A percentile compares a stretch with the other conserved stretches of the same genome.
These are phyloP conservation scores for Heliocidaris tuberculata DNA, from an alignment of 35 echinoderm and acorn worm genomes.

Conservation along the genomic window DNA sequence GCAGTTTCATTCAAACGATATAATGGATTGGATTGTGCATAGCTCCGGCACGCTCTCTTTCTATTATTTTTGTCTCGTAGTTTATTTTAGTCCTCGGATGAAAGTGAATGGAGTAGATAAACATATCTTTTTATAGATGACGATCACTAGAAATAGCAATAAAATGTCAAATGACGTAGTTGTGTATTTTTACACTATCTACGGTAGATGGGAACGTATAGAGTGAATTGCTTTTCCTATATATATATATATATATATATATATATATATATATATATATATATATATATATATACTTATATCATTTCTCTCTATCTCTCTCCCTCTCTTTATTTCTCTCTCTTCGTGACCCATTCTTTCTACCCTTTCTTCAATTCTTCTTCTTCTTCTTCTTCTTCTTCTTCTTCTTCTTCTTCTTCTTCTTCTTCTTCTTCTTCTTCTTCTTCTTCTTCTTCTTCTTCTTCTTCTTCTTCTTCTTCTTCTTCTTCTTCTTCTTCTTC, in stretches of 20 bases:
- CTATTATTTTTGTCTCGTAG: neutral
- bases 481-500: too few relatives aligned
- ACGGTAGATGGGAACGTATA: neutral
- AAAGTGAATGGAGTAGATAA: neutral
- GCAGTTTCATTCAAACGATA: neutral
- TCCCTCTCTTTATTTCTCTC: neutral
- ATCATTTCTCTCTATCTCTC: neutral
- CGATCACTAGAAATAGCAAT: neutral
- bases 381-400: too few relatives aligned
- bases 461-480: too few relatives aligned
- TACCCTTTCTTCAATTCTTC: too few relatives aligned
- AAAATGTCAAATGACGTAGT: neutral
- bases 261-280: too few relatives aligned
- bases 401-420: too few relatives aligned
- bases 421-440: too few relatives aligned
- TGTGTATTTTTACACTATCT: neutral
- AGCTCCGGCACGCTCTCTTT: neutral
- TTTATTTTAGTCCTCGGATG: neutral
- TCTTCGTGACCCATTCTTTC: neutral
- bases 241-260: too few relatives aligned
- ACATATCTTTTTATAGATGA: neutral
- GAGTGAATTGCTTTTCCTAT: neutral
- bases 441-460: too few relatives aligned
- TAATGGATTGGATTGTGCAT: neutral
- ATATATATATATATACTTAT: too few relatives aligned